Percentiles rank a stretch among this genome's conserved stretches.
phyloP scores from a whole-genome alignment of 2,888 invertebrate genomes.

The Lycaena phlaeas region DNA sequence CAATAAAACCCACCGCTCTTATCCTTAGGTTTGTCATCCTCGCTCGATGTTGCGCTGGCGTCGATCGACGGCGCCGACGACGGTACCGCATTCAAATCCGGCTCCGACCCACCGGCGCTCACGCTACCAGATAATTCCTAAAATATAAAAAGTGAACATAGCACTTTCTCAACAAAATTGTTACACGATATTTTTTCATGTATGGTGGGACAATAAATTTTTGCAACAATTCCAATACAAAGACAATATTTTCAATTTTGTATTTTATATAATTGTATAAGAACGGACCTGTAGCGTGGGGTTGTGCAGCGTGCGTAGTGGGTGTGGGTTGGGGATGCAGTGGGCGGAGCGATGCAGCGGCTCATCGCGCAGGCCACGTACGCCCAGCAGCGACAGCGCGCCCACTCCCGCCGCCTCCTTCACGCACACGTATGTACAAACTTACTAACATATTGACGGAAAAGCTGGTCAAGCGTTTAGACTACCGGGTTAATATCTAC shows the following conservation, averaged over 20 bases:
- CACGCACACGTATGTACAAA: background rate
- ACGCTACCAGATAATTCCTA: conserved; percentile 57
- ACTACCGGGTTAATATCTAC: too few species aligned
- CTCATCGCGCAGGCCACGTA: conserved; percentile 64
- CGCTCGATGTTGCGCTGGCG: conserved; percentile 60
- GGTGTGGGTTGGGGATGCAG: conserved; percentile 77
- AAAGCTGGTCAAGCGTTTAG: too few species aligned
- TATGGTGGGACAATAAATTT: too few species aligned
- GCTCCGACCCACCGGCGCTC: conserved; percentile 61
- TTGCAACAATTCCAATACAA: too few species aligned
- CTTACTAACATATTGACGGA: too few species aligned
- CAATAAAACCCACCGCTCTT: conserved; percentile 56
- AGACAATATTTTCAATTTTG: too few species aligned
- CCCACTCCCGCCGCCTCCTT: conserved; percentile 40
- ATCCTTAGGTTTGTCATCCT: conserved; percentile 75
- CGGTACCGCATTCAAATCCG: conserved; percentile 56
- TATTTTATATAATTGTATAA: too few species aligned
- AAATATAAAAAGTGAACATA: too few species aligned
- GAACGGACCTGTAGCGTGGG: conserved; percentile 50
- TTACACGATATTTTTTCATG: too few species aligned
- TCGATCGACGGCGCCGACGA: conserved; percentile 37
- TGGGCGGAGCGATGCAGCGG: conserved; percentile 84
- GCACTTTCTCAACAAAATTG: too few species aligned
- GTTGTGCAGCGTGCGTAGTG: conserved; percentile 47
- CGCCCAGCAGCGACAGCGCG: conserved; percentile 51